Conservation (phyloP, 35 echinoderm and acorn worm species). For the Patiria miniata region DNA sequence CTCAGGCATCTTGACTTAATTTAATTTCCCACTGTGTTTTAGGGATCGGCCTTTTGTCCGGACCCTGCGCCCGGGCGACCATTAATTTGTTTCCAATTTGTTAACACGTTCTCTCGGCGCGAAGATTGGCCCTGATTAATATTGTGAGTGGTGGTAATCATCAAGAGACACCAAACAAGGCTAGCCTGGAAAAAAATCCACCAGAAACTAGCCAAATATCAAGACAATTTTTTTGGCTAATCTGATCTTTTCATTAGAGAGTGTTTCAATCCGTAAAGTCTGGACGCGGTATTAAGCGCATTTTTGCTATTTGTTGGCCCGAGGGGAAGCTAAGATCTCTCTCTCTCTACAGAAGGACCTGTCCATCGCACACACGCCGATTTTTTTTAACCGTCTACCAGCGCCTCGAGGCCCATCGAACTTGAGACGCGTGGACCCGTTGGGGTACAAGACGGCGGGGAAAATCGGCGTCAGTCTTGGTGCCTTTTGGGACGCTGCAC, state of each 20-base stretch:
- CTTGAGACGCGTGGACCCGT: conserved; percentile 4
- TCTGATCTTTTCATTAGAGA: conserved; percentile 3
- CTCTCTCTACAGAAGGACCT: too few species aligned
- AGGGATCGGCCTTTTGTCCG: conserved; percentile 4
- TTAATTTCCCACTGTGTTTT: conserved; percentile 29
- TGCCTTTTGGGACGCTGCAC: neutral
- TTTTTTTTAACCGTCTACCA: too few species aligned
- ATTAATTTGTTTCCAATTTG: conserved; percentile 29
- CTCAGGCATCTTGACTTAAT: conserved; percentile 23
- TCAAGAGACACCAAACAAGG: neutral
- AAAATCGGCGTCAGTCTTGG: neutral
- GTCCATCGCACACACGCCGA: too few species aligned
- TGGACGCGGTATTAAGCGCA: too few species aligned
- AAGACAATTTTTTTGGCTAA: neutral
- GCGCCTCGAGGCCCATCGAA: neutral
- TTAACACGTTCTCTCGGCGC: conserved; percentile 19
- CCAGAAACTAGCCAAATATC: conserved; percentile 11
- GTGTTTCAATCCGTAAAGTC: conserved; percentile 1
- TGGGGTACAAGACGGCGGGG: neutral
- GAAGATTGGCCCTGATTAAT: conserved; percentile 9
- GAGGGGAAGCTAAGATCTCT: too few species aligned
- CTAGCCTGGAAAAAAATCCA: neutral
- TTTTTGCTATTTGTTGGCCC: too few species aligned
- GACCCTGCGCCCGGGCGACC: neutral
- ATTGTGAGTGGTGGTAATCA: conserved; percentile 22